Evolutionary conservation across 2,888 invertebrate genomes (phyloP), one percentile per base, ranked within the genome.

Genomic region (Drosophila subsilvestris): DNA sequence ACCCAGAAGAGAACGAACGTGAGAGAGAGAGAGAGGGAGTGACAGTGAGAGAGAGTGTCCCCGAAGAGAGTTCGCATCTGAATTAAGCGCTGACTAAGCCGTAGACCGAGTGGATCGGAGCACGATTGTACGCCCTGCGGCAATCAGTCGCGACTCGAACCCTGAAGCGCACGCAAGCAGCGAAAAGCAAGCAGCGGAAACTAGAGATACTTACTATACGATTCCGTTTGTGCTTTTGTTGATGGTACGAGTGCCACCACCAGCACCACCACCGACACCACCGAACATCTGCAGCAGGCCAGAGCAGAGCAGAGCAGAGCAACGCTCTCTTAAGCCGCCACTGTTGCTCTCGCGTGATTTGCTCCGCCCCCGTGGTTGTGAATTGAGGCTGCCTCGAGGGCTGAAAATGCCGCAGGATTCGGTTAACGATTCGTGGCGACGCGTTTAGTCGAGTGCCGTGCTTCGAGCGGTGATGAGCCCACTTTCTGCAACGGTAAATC

Each of bases 331-430:
- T 37, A 27, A 32, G 9, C 29, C n/a, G 27, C 66, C 32, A 10
- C n/a, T 47, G 43, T 78, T 78, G 43, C 80, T 78, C 72, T 78
- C 72, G 71, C 68, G 72, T 78, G 74, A 68, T 63, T 83, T 83
- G 83, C 83, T 87, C 83, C 83, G 83, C 83, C 83, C 87, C 78
- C 29, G 62, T 53, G 65, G 68, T 63, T 65, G 60, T 32, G 32
- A 12, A 32, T 1, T 32, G 32, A 32, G 32, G 32, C 74, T 78
- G 91, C 91, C 91, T 90, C 87, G 86, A 85, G 90, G 91, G 90
- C 84, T 86, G 79, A 75, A 80, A 90, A 79, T 78, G 89, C 91
- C 90, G 89, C 89, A 90, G 90, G 90, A 89, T 81, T 79, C 86
- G 78, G 76, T 56, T 58, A 60, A 58, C 55, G 56, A 25, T 61